Evolutionary conservation across 2,113 vertebrate species (phyloP).

Genomic region (Ginglymostoma cirratum): DNA sequence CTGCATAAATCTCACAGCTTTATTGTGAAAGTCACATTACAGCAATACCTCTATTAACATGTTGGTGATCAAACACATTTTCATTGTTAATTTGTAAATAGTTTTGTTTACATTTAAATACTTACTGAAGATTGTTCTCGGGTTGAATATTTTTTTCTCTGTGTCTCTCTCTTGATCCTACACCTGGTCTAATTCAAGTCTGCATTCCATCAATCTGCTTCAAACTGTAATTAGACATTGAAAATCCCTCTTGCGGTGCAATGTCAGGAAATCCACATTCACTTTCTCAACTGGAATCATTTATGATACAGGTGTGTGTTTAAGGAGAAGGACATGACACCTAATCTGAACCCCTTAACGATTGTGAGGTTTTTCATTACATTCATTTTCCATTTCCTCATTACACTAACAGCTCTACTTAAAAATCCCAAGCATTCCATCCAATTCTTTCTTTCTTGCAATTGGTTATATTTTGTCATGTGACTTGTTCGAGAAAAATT

Average conservation of each 20-base stretch:
- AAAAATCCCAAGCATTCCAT: not conserved
- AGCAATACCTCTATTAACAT: too few relatives aligned
- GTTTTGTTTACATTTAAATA: too few relatives aligned
- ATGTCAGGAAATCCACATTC: not conserved
- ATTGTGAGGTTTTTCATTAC: not conserved
- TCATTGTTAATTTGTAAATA: too few relatives aligned
- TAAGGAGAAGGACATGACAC: not conserved
- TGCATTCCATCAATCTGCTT: too few relatives aligned
- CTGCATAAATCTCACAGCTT: too few relatives aligned
- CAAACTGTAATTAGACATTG: not conserved
- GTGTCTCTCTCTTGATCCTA: too few relatives aligned
- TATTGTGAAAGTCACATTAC: too few relatives aligned
- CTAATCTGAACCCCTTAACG: not conserved
- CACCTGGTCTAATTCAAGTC: too few relatives aligned
- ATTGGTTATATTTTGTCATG: not conserved
- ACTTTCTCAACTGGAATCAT: not conserved
- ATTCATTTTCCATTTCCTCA: not conserved
- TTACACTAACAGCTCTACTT: not conserved
- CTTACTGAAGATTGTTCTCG: too few relatives aligned
- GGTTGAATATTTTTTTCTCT: too few relatives aligned
- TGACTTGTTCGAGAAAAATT: not conserved
- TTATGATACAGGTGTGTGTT: not conserved
- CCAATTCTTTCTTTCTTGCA: not conserved
- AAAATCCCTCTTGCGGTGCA: not conserved
- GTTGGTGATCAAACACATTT: too few relatives aligned